Conservation (phyloP, 2,113 vertebrate species). For the Numida meleagris region DNA sequence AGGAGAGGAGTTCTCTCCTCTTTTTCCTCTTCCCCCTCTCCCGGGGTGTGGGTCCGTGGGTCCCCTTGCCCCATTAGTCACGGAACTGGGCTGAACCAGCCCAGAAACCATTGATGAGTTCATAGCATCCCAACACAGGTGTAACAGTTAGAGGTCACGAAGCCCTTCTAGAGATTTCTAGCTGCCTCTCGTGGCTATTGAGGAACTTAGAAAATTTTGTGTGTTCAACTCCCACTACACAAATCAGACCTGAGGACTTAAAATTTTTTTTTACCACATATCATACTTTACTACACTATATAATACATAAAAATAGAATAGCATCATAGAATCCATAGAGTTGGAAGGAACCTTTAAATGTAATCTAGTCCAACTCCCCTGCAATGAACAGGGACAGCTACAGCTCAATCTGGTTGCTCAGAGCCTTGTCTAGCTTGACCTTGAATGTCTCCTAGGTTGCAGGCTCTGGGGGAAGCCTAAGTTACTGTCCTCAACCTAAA, state of each 20-base stretch:
- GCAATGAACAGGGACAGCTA: too few relatives aligned
- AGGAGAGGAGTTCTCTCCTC: too few relatives aligned
- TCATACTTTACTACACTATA: neutral
- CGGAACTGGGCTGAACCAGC: too few relatives aligned
- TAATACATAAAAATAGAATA: neutral
- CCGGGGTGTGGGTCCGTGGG: too few relatives aligned
- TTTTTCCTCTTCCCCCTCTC: too few relatives aligned
- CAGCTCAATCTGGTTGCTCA: too few relatives aligned
- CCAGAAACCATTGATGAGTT: neutral
- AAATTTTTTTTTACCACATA: neutral
- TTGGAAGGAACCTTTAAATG: too few relatives aligned
- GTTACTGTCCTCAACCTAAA: neutral
- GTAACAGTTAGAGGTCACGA: neutral
- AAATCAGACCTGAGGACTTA: neutral
- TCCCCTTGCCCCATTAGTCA: too few relatives aligned
- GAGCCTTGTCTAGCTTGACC: too few relatives aligned
- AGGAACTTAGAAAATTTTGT: neutral
- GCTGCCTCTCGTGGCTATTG: neutral
- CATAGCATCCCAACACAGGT: neutral
- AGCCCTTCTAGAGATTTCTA: neutral
- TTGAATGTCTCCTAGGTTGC: neutral
- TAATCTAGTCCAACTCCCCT: too few relatives aligned
- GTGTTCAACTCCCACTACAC: neutral
- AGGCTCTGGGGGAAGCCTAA: constrained; percentile 14
- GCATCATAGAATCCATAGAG: too few relatives aligned